Conservation (phyloP, 2,888 invertebrate genomes). For the Tryphoninae sp. region DNA sequence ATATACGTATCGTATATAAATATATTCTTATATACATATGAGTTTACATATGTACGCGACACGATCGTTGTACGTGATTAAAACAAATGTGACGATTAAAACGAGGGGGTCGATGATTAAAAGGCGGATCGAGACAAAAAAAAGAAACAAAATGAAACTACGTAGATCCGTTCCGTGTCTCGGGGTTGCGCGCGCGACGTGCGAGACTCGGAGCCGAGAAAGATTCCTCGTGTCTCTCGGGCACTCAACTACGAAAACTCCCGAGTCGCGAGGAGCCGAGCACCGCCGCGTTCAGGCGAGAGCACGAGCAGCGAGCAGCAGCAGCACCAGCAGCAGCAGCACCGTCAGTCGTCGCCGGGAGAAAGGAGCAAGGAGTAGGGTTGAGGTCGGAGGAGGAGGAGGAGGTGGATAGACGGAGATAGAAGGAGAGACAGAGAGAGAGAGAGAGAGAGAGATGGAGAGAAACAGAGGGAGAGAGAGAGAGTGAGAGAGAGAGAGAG, state of each 20-base stretch:
- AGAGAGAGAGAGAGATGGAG: constrained; percentile 29
- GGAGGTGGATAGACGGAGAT: constrained; percentile 29
- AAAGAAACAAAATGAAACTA: neutral
- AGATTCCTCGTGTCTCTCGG: constrained; percentile 64
- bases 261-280: constrained; percentile 47
- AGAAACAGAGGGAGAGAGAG: constrained; percentile 18
- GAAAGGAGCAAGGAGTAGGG: constrained; percentile 45
- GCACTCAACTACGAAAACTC: constrained; percentile 68
- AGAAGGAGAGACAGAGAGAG: constrained; percentile 13
- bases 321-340: constrained; percentile 38
- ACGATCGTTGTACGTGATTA: constrained; percentile 7
- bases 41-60: constrained; percentile 1
- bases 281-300: neutral
- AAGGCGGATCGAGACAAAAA: neutral
- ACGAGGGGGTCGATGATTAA: neutral
- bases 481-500: constrained; percentile 17
- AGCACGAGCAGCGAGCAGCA: constrained; percentile 36
- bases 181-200: constrained; percentile 46
- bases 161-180: constrained; percentile 28
- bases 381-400: constrained; percentile 44
- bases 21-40: neutral
- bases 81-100: neutral
- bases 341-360: constrained; percentile 51
- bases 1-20: neutral
- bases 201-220: constrained; percentile 38